These are phyloP conservation scores for Schizaphis graminum DNA, from an alignment of 2,888 invertebrate species.

Conservation along the genomic window DNA sequence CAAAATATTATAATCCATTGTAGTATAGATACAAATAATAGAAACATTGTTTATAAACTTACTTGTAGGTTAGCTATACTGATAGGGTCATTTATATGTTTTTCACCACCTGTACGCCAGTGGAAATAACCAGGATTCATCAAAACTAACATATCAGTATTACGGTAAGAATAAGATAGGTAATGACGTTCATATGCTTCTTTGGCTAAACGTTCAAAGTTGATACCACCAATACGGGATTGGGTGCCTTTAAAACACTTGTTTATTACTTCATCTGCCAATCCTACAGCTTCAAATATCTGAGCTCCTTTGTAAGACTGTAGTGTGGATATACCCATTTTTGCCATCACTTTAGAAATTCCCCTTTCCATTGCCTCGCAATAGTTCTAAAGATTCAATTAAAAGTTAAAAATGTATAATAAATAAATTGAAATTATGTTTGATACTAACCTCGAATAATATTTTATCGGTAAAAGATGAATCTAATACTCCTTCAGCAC, in stretches of 20 bases:
- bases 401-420: conserved; percentile 29
- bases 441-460: conserved; percentile 77
- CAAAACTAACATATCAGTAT: conserved; percentile 80
- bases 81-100: conserved; percentile 96
- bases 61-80: conserved; percentile 83
- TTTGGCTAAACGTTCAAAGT: conserved; percentile 86
- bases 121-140: conserved; percentile 94
- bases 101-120: conserved; percentile 97
- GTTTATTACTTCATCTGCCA: conserved; percentile 91
- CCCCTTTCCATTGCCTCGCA: conserved; percentile 92
- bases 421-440: conserved; percentile 24
- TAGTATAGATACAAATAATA: conserved; percentile 40
- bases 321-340: conserved; percentile 99
- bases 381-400: conserved; percentile 77
- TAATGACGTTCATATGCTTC: conserved; percentile 88
- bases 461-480: conserved; percentile 81
- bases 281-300: conserved; percentile 98
- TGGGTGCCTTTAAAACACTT: conserved; percentile 90
- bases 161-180: conserved; percentile 79
- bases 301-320: conserved; percentile 99
- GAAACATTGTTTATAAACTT: conserved; percentile 65
- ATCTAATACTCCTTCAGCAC: conserved; percentile 89
- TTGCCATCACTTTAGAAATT: conserved; percentile 96
- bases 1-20: neutral
- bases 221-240: conserved; percentile 88